Evolutionary conservation across 2,797 vertebrate species (phyloP), one percentile per base, ranked within the genome.

Genomic region (Mus spretus): DNA sequence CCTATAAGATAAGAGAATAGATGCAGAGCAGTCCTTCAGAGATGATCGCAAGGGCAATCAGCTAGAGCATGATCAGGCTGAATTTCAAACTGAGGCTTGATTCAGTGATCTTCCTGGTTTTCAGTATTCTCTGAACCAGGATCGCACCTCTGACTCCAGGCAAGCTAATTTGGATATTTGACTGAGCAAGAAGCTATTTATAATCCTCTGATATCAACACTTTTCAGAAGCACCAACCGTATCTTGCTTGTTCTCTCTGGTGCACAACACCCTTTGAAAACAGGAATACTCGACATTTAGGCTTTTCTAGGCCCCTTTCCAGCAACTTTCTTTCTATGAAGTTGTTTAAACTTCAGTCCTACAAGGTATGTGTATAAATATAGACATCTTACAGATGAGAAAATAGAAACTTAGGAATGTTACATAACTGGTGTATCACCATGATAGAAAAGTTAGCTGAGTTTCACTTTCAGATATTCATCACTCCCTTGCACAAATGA

Each of bases 201-300:
- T 53, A 93, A 95, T 75, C 37, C 24, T 93, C 77, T 34, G 88
- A 63, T 79, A 28, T 83, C 55, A 31, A 50, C 8, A 12, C 65
- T 95, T 31, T 91, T 34, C 6, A 13, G 55, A 93, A 82, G 53
- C 88, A 7, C 26, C 1, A 37, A 50, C 55, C 37, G n/a, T 74
- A 74, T 65, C 19, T 55, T 53, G 61, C 40, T 37, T 26, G 1
- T 47, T 88, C 34, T 44, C 22, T n/a, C 3, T 28, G 26, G 89
- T 70, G 22, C 89, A 28, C 31, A 55, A 90, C 80, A 90, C 50
- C 19, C 13, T 96, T 37, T 93, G 44, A 57, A 93, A 94, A 77
- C n/a, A 55, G 28, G 72, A 53, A 78, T 22, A 81, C 7, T 89
- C 20, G 12, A 34, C 24, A 55, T 84, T 86, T 77, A 44, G 28